phyloP scores from a whole-genome alignment of 2,113 vertebrate species.

The Cathartes aura region DNA sequence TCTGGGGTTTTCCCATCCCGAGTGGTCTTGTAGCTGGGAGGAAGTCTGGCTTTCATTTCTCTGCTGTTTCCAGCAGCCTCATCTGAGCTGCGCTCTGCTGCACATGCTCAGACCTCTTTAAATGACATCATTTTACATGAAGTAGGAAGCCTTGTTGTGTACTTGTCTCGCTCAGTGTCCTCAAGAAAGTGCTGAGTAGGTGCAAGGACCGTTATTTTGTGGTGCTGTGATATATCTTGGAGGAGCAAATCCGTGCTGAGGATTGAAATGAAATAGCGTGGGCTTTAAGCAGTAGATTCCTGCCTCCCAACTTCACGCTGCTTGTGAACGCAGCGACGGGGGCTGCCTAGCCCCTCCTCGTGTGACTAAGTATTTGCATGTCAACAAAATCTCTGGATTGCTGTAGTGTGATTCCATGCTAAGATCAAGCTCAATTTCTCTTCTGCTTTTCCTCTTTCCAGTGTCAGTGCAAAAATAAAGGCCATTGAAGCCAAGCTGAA shows the following conservation, averaged over 20 bases:
- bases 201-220: background rate
- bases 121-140: conserved; percentile 37
- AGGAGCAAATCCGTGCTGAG: background rate
- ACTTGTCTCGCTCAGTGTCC: background rate
- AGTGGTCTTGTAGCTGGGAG: conserved; percentile 32
- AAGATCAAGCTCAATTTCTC: background rate
- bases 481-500: conserved; percentile 98
- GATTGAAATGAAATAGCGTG: background rate
- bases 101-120: conserved; percentile 44
- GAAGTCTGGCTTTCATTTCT: conserved; percentile 71
- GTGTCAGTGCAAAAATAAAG: conserved; percentile 95
- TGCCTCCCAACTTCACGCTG: background rate
- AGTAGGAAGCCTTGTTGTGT: background rate
- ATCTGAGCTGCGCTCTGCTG: background rate
- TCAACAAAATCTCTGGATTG: background rate
- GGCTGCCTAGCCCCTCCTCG: background rate
- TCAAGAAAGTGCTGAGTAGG: background rate
- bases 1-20: conserved; percentile 61
- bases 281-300: background rate
- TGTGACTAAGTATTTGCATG: background rate
- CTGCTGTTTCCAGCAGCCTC: conserved; percentile 33
- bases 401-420: background rate
- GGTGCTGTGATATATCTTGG: background rate
- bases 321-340: background rate
- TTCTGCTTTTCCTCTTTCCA: conserved; percentile 64